Evolutionary conservation across 1,140 invertebrate species (phyloP), one percentile per base, ranked within the genome.

Genomic region (Heterodera carotae): DNA sequence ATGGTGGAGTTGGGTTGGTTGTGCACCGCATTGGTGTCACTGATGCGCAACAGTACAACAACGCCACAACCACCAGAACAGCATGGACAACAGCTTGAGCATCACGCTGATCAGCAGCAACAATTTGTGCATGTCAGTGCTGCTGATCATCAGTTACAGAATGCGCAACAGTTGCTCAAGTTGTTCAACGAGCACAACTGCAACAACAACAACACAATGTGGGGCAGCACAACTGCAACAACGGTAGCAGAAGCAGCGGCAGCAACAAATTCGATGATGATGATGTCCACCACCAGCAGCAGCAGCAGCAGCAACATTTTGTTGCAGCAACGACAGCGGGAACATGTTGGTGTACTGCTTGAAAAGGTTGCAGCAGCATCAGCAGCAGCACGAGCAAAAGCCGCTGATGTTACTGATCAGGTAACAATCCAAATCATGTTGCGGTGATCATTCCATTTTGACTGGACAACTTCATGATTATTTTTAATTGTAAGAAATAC

Each of bases 1-100:
- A 29, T 74, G 36, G 27, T 74, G 34, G 72, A 74, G 64, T 29
- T 74, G n/a, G 56, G 72, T 10, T 74, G 72, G 72, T n/a, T 74
- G 15, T 74, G 72, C 25, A 27, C 72, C 0, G 53, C 72, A 34
- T 25, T 74, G n/a, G 36, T 74, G 27, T 74, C 72, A 22, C 36
- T 74, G 64, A 29, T 74, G 34, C 43, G 72, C 34, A 56, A 43
- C 64, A 43, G 39, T 43, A 66, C 72, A 5, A 53, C 72, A 10
- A 53, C 36, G 22, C 48, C 22, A 4, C 31, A 66, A 27, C n/a
- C n/a, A n/a, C n/a, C n/a, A n/a, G n/a, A n/a, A n/a, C n/a, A n/a
- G n/a, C n/a, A n/a, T n/a, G n/a, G n/a, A n/a, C n/a, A n/a, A n/a
- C n/a, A n/a, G n/a, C n/a, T n/a, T n/a, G n/a, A n/a, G n/a, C n/a